Evolutionary conservation across 2,888 invertebrate species (phyloP), one percentile per base, ranked within the genome.

Genomic region (Clepsis dumicolana): DNA sequence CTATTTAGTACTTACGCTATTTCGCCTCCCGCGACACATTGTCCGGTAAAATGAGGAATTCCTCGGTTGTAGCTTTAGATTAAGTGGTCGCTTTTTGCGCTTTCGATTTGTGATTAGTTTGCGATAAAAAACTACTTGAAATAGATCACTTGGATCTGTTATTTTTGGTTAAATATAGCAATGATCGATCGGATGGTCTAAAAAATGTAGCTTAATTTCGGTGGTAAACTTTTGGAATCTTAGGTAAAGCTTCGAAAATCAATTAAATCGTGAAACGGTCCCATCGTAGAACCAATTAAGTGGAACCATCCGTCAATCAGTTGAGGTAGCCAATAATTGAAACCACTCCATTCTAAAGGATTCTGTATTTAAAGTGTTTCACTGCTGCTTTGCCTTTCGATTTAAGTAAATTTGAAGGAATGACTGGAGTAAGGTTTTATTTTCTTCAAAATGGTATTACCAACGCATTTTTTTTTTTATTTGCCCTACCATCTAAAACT

Each of bases 181-280:
- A 27, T 35, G 52, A 21, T 21, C 21, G 48, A 21, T 48, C 18
- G 12, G 10, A 2, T 48, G 8, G 7, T 44, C 41, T 2, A 21
- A 48, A 48, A 48, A 48, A 48, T 4, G 0, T 48, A 8, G 18
- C 1, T 41, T 41, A 10, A 0, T 41, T 41, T 41, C 16, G 16
- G 12, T 21, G 8, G 25, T 65, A 82, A 83, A 84, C 75, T 85
- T 91, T 89, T 77, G 81, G 83, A 86, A 83, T 72, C 88, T 68
- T 76, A 76, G 76, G 57, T 69, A 72, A 80, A 80, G 84, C 83
- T 80, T 81, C 74, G 75, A 77, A 90, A 93, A 93, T 93, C 93
- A 91, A 93, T 93, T 93, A 90, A 78, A 80, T 80, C 86, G 86
- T 87, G 85, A 74, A 79, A 78, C 76, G 79, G 83, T 74, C 81